phyloP scores from a whole-genome alignment of 2,113 vertebrate species.

The Melanerpes aurifrons region DNA sequence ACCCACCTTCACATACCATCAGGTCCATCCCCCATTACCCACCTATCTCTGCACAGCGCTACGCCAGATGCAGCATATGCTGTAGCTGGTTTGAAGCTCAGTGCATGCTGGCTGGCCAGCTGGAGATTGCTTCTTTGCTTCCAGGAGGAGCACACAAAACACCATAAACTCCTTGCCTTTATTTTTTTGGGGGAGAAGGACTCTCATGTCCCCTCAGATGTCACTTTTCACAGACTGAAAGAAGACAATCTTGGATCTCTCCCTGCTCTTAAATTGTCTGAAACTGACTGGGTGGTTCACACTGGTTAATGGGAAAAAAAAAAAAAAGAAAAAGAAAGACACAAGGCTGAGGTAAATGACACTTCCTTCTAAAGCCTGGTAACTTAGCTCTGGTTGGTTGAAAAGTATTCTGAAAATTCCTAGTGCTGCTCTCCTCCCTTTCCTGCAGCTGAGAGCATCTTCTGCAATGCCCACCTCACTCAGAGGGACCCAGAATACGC shows the following conservation, averaged over 20 bases:
- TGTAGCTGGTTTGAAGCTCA: neutral
- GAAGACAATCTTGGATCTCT: neutral
- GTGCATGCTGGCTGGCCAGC: neutral
- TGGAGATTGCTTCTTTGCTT: neutral
- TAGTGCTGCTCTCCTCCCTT: neutral
- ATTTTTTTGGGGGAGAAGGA: neutral
- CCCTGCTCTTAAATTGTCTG: neutral
- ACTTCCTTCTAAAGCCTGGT: neutral
- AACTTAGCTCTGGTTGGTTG: neutral
- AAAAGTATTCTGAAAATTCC: neutral
- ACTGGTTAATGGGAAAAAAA: neutral
- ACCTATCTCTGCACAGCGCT: rapidly evolving
- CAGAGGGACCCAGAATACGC: neutral
- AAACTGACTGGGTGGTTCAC: neutral
- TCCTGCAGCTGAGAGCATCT: neutral
- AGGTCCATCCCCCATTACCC: neutral
- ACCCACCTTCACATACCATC: neutral
- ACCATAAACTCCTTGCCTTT: neutral
- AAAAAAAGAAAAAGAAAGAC: neutral
- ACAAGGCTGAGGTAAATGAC: neutral
- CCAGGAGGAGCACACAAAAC: neutral
- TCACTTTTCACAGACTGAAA: neutral
- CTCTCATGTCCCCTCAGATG: neutral
- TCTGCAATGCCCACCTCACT: neutral
- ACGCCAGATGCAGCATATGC: neutral